phyloP scores from a whole-genome alignment of 2,888 invertebrate species.

The Euzetes globulus region DNA sequence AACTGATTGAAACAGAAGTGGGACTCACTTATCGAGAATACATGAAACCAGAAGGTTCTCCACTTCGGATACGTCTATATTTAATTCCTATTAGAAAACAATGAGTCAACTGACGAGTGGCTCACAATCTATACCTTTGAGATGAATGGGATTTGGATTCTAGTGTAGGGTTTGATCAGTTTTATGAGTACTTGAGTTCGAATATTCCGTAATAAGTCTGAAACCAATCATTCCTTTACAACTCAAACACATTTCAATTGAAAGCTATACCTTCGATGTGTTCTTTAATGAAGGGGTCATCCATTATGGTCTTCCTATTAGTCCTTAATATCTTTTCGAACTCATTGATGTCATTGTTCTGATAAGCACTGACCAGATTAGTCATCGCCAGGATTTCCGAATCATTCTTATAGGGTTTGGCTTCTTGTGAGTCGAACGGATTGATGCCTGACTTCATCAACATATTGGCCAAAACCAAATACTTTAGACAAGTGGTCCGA shows the following conservation, averaged over 20 bases:
- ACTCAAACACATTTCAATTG: conserved; percentile 37
- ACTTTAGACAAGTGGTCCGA: conserved; percentile 93
- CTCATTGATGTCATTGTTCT: conserved; percentile 95
- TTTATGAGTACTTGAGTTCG: conserved; percentile 94
- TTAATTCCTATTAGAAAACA: conserved; percentile 57
- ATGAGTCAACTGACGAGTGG: conserved; percentile 11
- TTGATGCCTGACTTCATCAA: conserved; percentile 79
- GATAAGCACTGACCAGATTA: conserved; percentile 86
- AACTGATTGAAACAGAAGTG: not conserved
- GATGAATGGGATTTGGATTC: conserved; percentile 95
- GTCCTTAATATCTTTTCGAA: conserved; percentile 93
- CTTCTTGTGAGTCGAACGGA: conserved; percentile 99
- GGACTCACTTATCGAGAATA: conserved; percentile 84
- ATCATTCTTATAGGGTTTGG: conserved; percentile 98
- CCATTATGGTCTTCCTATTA: conserved; percentile 89
- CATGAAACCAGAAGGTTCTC: conserved; percentile 93
- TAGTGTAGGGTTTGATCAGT: conserved; percentile 92
- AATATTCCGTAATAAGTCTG: conserved; percentile 85
- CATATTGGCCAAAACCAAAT: conserved; percentile 97
- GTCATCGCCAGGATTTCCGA: conserved; percentile 99
- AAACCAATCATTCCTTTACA: conserved; percentile 36
- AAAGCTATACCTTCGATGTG: conserved; percentile 73
- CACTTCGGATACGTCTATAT: conserved; percentile 88
- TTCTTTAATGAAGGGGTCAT: conserved; percentile 96
- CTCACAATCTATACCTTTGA: conserved; percentile 58